These are phyloP conservation scores for Squalus acanthias DNA, from an alignment of 2,797 vertebrate genomes.

Conservation along the genomic window DNA sequence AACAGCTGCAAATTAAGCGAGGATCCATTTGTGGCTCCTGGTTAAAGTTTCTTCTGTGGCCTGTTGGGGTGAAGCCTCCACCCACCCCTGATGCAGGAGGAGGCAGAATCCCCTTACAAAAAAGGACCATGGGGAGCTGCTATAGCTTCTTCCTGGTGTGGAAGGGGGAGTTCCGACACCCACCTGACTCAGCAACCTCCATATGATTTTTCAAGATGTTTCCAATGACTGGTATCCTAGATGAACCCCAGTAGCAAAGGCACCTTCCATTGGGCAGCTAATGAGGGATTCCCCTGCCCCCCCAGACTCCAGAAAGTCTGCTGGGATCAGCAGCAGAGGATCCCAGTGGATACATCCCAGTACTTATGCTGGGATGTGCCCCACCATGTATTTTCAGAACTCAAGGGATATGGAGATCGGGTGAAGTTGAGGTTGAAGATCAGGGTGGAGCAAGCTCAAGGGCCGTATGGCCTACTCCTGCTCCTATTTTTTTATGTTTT, in stretches of 20 bases:
- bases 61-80: not conserved
- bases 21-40: not conserved
- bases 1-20: not conserved
- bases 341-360: not conserved
- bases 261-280: not conserved
- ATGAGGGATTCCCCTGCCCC: not conserved
- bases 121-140: no score
- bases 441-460: no score
- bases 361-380: not conserved
- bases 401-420: not conserved
- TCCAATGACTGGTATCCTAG: not conserved
- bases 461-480: no score
- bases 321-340: not conserved
- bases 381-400: not conserved
- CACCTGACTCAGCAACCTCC: not conserved
- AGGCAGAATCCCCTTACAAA: no score
- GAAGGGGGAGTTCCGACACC: not conserved
- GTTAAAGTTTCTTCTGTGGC: not conserved
- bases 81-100: not conserved
- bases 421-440: no score
- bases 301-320: not conserved
- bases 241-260: not conserved
- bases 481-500: no score
- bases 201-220: not conserved
- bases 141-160: not conserved